A percentile compares a stretch with the other conserved stretches of the same genome.
phyloP scores from a whole-genome alignment of 2,888 invertebrate genomes.

The Lacanobia wlatinum region DNA sequence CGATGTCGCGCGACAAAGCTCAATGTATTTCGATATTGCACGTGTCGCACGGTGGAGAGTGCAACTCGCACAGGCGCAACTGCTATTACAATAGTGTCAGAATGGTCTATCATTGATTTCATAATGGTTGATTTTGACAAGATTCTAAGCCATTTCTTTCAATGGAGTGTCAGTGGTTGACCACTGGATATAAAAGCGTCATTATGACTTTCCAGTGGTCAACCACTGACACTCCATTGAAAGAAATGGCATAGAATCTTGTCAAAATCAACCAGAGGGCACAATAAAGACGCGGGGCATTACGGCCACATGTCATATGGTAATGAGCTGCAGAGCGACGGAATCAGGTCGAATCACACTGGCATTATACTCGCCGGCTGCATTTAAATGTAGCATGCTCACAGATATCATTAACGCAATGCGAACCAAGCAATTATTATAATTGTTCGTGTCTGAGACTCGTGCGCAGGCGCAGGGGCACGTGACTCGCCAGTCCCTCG shows the following conservation, averaged over 20 bases:
- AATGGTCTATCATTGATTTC: too few species aligned
- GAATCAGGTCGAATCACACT: constrained; percentile 1
- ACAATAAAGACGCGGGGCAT: not conserved
- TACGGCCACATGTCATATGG: not conserved
- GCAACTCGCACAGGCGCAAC: not conserved
- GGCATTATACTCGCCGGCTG: not conserved
- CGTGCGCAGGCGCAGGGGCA: not conserved
- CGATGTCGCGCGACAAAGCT: not conserved
- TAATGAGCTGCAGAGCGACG: not conserved
- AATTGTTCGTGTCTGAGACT: not conserved
- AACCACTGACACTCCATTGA: too few species aligned
- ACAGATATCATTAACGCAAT: not conserved
- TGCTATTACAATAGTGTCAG: too few species aligned
- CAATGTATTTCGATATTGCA: too few species aligned
- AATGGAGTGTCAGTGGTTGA: too few species aligned
- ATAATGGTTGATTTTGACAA: too few species aligned
- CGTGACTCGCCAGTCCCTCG: not conserved
- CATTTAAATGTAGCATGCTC: not conserved
- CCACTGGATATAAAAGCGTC: too few species aligned
- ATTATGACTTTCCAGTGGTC: too few species aligned
- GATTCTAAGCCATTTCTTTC: too few species aligned
- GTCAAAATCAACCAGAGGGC: too few species aligned
- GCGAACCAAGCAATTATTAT: not conserved
- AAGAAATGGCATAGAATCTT: too few species aligned
- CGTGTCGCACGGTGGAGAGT: not conserved